These are phyloP conservation scores for Melitaea athalia DNA, from an alignment of 2,888 invertebrate genomes.

Conservation along the genomic window DNA sequence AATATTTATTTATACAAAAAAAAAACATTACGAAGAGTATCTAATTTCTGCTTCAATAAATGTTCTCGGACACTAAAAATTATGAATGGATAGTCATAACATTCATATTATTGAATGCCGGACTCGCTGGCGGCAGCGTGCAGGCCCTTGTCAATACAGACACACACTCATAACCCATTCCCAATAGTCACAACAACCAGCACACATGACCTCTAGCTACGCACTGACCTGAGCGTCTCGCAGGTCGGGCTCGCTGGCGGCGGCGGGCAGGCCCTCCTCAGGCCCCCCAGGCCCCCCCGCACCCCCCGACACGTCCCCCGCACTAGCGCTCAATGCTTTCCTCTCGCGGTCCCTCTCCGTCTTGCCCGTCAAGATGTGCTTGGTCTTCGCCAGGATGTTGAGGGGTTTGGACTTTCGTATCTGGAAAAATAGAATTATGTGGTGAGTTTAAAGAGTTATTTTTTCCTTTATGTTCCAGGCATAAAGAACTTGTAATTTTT, in stretches of 20 bases:
- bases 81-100: too few species aligned
- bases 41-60: too few species aligned
- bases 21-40: too few species aligned
- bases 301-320: conserved; percentile 77
- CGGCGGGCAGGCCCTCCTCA: conserved; percentile 65
- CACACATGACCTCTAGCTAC: background rate
- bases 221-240: conserved; percentile 70
- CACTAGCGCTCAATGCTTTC: conserved; percentile 62
- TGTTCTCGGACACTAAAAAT: too few species aligned
- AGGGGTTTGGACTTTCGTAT: conserved; percentile 69
- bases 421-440: conserved; percentile 43
- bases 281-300: conserved; percentile 56
- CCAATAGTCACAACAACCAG: too few species aligned
- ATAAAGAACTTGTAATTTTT: too few species aligned
- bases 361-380: conserved; percentile 61
- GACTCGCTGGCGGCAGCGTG: too few species aligned
- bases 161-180: too few species aligned
- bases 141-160: too few species aligned
- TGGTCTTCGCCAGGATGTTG: conserved; percentile 66
- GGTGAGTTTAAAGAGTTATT: background rate
- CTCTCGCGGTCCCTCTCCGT: conserved; percentile 47
- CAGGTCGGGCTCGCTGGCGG: conserved; percentile 86
- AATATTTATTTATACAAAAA: too few species aligned
- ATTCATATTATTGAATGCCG: too few species aligned
- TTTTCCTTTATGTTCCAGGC: background rate